A percentile compares a stretch with the other conserved stretches of the same genome.
Conservation (phyloP, 2,888 invertebrate species). For the Argyresthia albistria region DNA sequence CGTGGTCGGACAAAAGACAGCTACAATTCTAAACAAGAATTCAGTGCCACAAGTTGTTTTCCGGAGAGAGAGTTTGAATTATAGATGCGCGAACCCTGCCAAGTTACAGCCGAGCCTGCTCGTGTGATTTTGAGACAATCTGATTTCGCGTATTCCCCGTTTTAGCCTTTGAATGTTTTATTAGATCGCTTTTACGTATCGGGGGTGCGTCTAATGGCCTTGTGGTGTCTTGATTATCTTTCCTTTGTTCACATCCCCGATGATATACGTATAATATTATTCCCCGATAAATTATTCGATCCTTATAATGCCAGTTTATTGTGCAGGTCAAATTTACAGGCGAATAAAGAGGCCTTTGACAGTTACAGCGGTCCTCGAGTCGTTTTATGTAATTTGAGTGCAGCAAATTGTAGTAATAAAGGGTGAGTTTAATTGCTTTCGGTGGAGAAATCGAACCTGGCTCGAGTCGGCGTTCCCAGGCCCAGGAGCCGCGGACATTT, state of each 20-base stretch:
- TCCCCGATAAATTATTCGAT: background rate
- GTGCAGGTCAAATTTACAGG: background rate
- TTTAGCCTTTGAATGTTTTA: slow-evolving; percentile 65
- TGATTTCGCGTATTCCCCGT: slow-evolving; percentile 65
- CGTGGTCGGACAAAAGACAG: background rate
- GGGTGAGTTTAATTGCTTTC: slow-evolving; percentile 40
- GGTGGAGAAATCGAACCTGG: slow-evolving; percentile 42
- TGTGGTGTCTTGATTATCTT: slow-evolving; percentile 32
- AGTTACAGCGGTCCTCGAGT: slow-evolving; percentile 1
- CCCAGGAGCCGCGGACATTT: slow-evolving; percentile 63
- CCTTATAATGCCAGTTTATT: slow-evolving; percentile 2
- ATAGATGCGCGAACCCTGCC: slow-evolving; percentile 52
- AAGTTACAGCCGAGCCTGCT: slow-evolving; percentile 40
- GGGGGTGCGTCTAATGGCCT: slow-evolving; percentile 51
- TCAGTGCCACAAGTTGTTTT: slow-evolving; percentile 34
- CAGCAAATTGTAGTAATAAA: slow-evolving; percentile 52
- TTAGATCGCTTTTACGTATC: slow-evolving; percentile 43
- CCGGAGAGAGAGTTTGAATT: slow-evolving; percentile 37
- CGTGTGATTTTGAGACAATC: slow-evolving; percentile 71
- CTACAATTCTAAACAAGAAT: slow-evolving; percentile 21
- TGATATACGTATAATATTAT: background rate
- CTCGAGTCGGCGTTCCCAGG: slow-evolving; percentile 48
- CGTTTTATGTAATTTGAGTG: slow-evolving; percentile 38
- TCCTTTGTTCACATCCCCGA: slow-evolving; percentile 13
- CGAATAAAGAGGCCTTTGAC: background rate